These are phyloP conservation scores for Ornithoptera priamus DNA, from an alignment of 2,888 invertebrate species.

Conservation along the genomic window DNA sequence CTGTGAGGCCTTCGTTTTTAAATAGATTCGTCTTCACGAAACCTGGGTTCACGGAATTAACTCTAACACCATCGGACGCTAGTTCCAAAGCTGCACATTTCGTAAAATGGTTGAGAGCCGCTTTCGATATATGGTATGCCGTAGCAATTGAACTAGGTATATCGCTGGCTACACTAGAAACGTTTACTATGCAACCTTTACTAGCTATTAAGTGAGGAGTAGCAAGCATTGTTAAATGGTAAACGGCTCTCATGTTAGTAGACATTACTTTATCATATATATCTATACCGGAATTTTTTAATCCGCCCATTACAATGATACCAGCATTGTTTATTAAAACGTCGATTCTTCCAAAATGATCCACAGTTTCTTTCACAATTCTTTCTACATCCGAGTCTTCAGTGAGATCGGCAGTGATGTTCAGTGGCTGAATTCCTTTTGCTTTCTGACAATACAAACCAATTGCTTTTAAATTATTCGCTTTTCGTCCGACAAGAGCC, in stretches of 20 bases:
- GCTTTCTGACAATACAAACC: slow-evolving; percentile 76
- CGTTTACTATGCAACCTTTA: slow-evolving; percentile 93
- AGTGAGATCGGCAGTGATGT: slow-evolving; percentile 83
- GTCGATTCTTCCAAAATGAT: slow-evolving; percentile 85
- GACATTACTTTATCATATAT: slow-evolving; percentile 93
- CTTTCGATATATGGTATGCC: slow-evolving; percentile 94
- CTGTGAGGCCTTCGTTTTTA: slow-evolving; percentile 78
- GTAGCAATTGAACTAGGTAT: slow-evolving; percentile 85
- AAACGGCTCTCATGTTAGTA: slow-evolving; percentile 90
- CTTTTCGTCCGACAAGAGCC: slow-evolving; percentile 80
- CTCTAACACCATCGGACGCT: slow-evolving; percentile 88
- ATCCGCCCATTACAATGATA: slow-evolving; percentile 85
- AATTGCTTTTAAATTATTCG: slow-evolving; percentile 59
- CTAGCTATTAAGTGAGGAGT: slow-evolving; percentile 89
- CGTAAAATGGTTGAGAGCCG: slow-evolving; percentile 96
- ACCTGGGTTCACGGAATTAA: slow-evolving; percentile 97
- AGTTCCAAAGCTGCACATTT: slow-evolving; percentile 93
- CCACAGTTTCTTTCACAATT: slow-evolving; percentile 84
- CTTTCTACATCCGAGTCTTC: slow-evolving; percentile 83
- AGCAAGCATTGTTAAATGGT: slow-evolving; percentile 89
- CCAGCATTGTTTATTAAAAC: slow-evolving; percentile 94
- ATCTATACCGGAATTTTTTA: slow-evolving; percentile 89
- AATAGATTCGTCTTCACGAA: slow-evolving; percentile 92
- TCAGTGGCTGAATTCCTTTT: slow-evolving; percentile 78
- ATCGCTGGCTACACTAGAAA: slow-evolving; percentile 92